These are phyloP conservation scores for Diploptera punctata DNA, from an alignment of 2,888 invertebrate genomes.

Conservation along the genomic window DNA sequence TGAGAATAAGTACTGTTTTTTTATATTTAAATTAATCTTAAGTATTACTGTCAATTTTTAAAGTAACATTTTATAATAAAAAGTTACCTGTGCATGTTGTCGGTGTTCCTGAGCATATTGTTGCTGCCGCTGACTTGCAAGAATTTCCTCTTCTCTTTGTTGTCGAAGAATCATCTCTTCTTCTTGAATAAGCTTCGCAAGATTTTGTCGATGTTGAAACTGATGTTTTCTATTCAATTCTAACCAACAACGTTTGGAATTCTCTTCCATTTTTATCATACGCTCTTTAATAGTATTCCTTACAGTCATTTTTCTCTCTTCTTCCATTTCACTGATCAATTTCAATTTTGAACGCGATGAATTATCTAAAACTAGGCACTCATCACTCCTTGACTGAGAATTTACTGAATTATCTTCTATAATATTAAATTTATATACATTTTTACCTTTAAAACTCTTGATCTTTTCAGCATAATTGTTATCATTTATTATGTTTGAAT, in stretches of 20 bases:
- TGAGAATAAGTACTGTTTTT: too few relatives aligned
- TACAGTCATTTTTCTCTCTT: not conserved
- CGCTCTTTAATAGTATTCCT: not conserved
- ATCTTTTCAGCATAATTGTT: not conserved
- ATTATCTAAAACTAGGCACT: not conserved
- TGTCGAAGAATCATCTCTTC: conserved; percentile 27
- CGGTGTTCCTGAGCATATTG: conserved; percentile 29
- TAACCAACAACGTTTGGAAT: not conserved
- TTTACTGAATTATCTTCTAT: not conserved
- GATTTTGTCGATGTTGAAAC: not conserved
- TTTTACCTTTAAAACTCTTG: not conserved
- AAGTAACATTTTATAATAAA: too few relatives aligned
- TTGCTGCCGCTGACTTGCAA: conserved; percentile 27
- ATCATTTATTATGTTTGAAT: too few relatives aligned
- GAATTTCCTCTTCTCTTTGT: conserved; percentile 32
- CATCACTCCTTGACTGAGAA: not conserved
- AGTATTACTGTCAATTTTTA: too few relatives aligned
- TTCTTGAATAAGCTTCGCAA: not conserved
- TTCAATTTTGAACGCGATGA: not conserved
- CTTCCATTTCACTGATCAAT: not conserved
- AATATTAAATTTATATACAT: not conserved
- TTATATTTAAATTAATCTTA: too few relatives aligned
- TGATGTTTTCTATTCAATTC: not conserved
- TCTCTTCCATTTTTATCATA: not conserved
- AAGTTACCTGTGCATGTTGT: conserved; percentile 29